Evolutionary conservation across 2,888 invertebrate species (phyloP), one percentile per base, ranked within the genome.

Genomic region (Carcina quercana): DNA sequence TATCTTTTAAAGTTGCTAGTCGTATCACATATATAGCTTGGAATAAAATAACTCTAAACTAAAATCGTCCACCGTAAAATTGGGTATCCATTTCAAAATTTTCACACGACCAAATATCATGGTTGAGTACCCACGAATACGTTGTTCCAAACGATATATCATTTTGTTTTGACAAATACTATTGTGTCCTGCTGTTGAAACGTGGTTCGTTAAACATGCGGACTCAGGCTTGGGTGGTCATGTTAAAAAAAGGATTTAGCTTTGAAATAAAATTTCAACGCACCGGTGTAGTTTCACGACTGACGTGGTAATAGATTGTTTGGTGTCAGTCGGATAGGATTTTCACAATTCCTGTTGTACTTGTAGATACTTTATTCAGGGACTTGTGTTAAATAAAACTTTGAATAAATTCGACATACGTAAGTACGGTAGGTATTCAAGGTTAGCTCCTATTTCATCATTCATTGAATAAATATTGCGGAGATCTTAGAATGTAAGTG

Each of bases 101-200:
- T 24, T 61, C 46, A 49, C 50, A 45, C 55, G 47, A 59, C 59
- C 59, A 64, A 64, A 59, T 59, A 46, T 47, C 48, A 58, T 64
- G 66, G 54, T 43, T 51, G 59, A 59, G 53, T 59, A 53, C 52
- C 34, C 54, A 37, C 52, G 57, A 60, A 62, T 65, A 60, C 62
- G 66, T 59, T 59, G 53, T 50, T 32, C 47, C 51, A 54, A 47
- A 53, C 66, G 43, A 69, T 71, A 69, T 67, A 70, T 72, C 69
- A 70, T 57, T 49, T 51, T 47, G 65, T 68, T 71, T 64, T 72
- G 69, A 70, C 70, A 66, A 65, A 67, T 66, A 66, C 60, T 60
- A 66, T 59, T 67, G 60, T 66, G 63, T 64, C 62, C 60, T 62
- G 62, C 57, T 47, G 43, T 29, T 42, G 48, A 34, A 40, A 40